These are phyloP conservation scores for Lasioglossum morio DNA, from an alignment of 2,888 invertebrate species.

Conservation along the genomic window DNA sequence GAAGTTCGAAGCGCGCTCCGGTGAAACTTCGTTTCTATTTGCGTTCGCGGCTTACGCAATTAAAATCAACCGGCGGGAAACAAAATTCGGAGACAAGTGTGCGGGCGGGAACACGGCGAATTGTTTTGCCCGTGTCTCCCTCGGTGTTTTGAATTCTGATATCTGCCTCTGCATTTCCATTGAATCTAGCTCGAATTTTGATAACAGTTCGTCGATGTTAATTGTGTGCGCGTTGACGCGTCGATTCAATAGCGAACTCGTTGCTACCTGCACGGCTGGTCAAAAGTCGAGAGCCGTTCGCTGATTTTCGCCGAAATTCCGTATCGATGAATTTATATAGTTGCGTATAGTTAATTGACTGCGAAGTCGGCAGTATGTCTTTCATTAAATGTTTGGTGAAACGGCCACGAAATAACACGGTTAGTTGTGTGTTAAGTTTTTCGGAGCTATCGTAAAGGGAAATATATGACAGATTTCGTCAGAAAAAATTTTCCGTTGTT, in stretches of 20 bases:
- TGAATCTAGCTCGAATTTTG: not conserved
- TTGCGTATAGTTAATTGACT: not conserved
- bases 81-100: constrained; percentile 9
- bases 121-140: not conserved
- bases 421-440: not conserved
- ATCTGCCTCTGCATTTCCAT: not conserved
- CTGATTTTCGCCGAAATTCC: not conserved
- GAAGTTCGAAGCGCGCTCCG: not conserved
- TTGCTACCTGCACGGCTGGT: not conserved
- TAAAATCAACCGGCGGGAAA: constrained; percentile 29
- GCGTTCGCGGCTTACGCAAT: constrained; percentile 22
- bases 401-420: not conserved
- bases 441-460: not conserved
- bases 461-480: not conserved
- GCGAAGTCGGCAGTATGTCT: not conserved
- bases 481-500: not conserved
- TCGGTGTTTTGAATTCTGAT: not conserved
- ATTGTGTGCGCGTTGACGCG: not conserved
- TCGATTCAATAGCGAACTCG: not conserved
- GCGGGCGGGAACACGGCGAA: not conserved
- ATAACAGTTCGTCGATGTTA: not conserved
- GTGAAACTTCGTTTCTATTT: constrained; percentile 18
- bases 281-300: not conserved
- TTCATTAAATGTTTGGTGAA: not conserved
- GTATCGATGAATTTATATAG: not conserved